Base-by-base conservation (phyloP, 1,140 invertebrate genomes). In the Ceratosolen fusciceps region DNA sequence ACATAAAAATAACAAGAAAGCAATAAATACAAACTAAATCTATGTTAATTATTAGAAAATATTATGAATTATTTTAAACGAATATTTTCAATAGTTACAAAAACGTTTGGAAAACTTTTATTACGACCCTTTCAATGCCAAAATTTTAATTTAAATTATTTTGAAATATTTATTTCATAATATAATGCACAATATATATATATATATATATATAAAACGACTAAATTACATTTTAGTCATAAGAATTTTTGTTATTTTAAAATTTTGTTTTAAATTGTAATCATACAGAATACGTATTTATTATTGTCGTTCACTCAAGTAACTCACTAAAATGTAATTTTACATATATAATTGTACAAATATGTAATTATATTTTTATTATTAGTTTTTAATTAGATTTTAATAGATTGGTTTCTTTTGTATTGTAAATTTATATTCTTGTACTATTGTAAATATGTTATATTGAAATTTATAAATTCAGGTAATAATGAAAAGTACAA, bases 51-150 rank as follows among this genome's bases (percentile, higher is more conserved):
- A 29, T 72, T 76, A 72, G 24, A 76, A n/a, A 29, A 58, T 65
- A 62, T 72, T 49, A 26, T 56, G n/a, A 80, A 76, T 80, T 37
- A 37, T 37, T 34, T 47, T 75, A 56, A 24, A 65, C 21, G 26
- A 0, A 8, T 43, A 31, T 31, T 65, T 43, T 14, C 34, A 5
- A 9, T 31, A 8, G 0, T 70, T 34, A 29, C n/a, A 70, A 67
- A 75, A 75, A 34, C n/a, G n/a, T 26, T 34, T 26, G 8, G 19
- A 79, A 75, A 74, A 76, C 29, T 39, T 75, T 58, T n/a, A 49
- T 77, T 80, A 77, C 60, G 83, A 83, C 79, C 72, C 65, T 79
- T 81, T 82, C 58, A 83, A 67, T 76, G 80, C 73, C 75, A 79
- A 49, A n/a, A 60, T 54, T 43, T 70, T 80, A 43, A 52, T 52